These are phyloP conservation scores for Heliconius melpomene DNA, from an alignment of 1,140 invertebrate species.

Conservation along the genomic window DNA sequence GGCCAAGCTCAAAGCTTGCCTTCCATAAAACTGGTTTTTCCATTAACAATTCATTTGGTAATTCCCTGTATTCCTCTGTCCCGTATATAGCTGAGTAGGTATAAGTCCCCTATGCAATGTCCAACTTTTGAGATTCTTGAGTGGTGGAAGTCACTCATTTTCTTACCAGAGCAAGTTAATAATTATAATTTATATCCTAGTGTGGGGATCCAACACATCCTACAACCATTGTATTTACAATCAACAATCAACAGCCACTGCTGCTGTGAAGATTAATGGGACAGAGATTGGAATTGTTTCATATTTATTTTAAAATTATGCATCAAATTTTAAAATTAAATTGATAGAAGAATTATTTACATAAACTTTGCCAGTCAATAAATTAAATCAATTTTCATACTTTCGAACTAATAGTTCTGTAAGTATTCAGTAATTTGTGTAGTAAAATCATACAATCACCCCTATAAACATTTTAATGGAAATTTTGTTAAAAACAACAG, in stretches of 20 bases:
- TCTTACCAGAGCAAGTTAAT: no score
- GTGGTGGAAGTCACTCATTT: no score
- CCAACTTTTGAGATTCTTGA: no score
- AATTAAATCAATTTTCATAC: background rate
- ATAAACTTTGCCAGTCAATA: background rate
- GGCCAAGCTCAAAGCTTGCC: background rate
- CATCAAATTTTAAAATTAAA: no score
- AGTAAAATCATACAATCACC: background rate
- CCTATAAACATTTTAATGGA: background rate
- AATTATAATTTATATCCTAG: no score
- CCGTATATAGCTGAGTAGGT: no score
- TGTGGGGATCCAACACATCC: no score
- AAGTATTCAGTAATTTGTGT: background rate
- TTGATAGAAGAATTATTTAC: no score
- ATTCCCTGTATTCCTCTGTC: no score
- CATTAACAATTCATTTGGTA: background rate
- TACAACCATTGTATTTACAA: no score
- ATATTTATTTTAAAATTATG: background rate
- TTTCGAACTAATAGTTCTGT: background rate
- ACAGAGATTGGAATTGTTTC: background rate
- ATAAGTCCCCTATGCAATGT: no score
- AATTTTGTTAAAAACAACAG: background rate
- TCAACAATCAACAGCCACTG: no score
- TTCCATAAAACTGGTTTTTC: background rate
- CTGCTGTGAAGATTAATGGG: background rate